These are phyloP conservation scores for Ochropleura leucogaster DNA, from an alignment of 2,888 invertebrate genomes.

Conservation along the genomic window DNA sequence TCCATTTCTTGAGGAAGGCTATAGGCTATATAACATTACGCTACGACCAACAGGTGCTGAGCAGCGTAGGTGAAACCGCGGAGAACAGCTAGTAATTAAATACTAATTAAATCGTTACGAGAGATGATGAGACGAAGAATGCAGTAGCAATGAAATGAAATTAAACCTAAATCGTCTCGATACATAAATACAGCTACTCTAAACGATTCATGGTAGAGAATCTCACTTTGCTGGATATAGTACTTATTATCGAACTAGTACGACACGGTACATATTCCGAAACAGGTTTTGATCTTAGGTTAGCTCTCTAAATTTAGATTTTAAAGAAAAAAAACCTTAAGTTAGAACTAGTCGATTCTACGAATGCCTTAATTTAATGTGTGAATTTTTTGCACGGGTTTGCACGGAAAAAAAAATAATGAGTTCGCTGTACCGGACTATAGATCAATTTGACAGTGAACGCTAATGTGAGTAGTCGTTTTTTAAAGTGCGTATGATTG, in stretches of 20 bases:
- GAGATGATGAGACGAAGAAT: background rate
- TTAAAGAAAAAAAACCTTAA: constrained; percentile 19
- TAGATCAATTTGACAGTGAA: constrained; percentile 17
- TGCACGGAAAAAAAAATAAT: constrained; percentile 35
- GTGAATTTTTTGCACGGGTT: background rate
- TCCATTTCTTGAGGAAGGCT: too few species aligned
- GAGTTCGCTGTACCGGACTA: background rate
- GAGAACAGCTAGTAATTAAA: too few species aligned
- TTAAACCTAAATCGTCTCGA: background rate
- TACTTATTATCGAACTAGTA: constrained; percentile 2
- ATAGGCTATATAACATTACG: too few species aligned
- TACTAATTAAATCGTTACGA: background rate
- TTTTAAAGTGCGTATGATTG: constrained; percentile 4
- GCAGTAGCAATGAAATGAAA: background rate
- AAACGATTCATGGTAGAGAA: background rate
- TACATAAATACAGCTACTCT: background rate
- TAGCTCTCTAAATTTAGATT: constrained; percentile 23
- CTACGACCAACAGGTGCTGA: too few species aligned
- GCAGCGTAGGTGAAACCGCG: too few species aligned
- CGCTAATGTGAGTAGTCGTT: background rate
- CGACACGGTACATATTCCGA: background rate
- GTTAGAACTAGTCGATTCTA: constrained; percentile 13
- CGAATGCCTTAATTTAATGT: background rate
- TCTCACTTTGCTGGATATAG: constrained; percentile 18
- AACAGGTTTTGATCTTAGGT: constrained; percentile 32